Base-by-base conservation (phyloP, 2,797 vertebrate species). In the Sebastes hubbsi region DNA sequence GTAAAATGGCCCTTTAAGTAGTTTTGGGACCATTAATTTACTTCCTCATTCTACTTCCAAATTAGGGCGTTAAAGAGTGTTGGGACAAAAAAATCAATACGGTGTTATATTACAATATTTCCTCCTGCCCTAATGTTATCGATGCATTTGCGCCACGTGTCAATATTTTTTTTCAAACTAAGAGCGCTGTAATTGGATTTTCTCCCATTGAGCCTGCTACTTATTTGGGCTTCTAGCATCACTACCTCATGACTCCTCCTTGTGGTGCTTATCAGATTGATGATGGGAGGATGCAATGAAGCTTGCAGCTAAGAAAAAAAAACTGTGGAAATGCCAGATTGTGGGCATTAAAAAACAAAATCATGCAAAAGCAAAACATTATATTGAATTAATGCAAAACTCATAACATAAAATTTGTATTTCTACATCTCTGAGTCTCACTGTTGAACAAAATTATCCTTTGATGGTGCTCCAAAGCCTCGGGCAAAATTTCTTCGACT, bases 151-250 rank as follows among this genome's bases (percentile, higher is more conserved):
- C 64, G 74, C 65, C 74, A 67, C 81, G 78, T 86, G 90, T 89
- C 90, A 87, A 89, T 91, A 83, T 84, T 85, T 88, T 84, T 84
- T 82, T 60, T 90, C 73, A 89, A 86, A 88, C 66, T 83, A 78
- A 82, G 79, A 87, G 80, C 12, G 30, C 55, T 82, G 67, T 72
- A 75, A 90, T 91, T 89, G 84, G 85, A 86, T 91, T 91, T 91
- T 86, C 82, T 79, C 72, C 46, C 76, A 82, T 62, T 42, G 56
- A 78, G 70, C 38, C 67, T 24, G 76, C 42, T 64, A 72, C 73
- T 54, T 83, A 63, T 89, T 85, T 83, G 73, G 66, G 67, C 75
- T 78, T 52, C 49, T 38, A 88, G 79, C 78, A 60, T 75, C 76
- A 61, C 46, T 30, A 82, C 80, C 72, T 83, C 82, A 67, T 72